phyloP scores from a whole-genome alignment of 2,888 invertebrate genomes.

The Acutogordius australiensis region DNA sequence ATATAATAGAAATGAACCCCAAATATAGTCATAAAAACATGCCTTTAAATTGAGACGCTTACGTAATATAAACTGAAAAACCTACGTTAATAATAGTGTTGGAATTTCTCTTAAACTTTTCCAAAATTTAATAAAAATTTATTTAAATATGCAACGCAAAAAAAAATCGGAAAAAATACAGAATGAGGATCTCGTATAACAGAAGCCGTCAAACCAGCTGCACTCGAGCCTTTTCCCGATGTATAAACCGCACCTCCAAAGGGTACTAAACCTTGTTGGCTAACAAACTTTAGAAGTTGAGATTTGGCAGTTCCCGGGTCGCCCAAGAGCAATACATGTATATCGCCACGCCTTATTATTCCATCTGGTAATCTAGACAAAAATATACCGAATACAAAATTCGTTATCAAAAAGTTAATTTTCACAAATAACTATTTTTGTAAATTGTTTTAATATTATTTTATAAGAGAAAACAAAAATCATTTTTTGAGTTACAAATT shows the following conservation, averaged over 20 bases:
- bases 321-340: slow-evolving; percentile 68
- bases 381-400: too few species aligned
- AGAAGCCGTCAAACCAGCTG: slow-evolving; percentile 89
- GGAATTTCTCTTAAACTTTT: too few species aligned
- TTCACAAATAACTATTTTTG: too few species aligned
- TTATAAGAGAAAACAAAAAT: too few species aligned
- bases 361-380: slow-evolving; percentile 65
- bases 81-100: too few species aligned
- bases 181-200: slow-evolving; percentile 69
- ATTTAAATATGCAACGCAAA: not conserved
- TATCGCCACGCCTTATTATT: slow-evolving; percentile 69
- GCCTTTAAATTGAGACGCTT: too few species aligned
- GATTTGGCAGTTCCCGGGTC: slow-evolving; percentile 99
- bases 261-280: slow-evolving; percentile 47
- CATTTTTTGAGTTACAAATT: too few species aligned
- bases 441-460: too few species aligned
- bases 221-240: slow-evolving; percentile 95
- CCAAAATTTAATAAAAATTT: not conserved
- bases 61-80: too few species aligned
- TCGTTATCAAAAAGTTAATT: too few species aligned
- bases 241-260: slow-evolving; percentile 64
- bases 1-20: too few species aligned
- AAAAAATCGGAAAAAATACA: slow-evolving; percentile 31
- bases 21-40: too few species aligned
- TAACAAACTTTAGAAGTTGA: slow-evolving; percentile 81